Base-by-base conservation (phyloP, 2,888 invertebrate species). In the Pherbina coryleti region DNA sequence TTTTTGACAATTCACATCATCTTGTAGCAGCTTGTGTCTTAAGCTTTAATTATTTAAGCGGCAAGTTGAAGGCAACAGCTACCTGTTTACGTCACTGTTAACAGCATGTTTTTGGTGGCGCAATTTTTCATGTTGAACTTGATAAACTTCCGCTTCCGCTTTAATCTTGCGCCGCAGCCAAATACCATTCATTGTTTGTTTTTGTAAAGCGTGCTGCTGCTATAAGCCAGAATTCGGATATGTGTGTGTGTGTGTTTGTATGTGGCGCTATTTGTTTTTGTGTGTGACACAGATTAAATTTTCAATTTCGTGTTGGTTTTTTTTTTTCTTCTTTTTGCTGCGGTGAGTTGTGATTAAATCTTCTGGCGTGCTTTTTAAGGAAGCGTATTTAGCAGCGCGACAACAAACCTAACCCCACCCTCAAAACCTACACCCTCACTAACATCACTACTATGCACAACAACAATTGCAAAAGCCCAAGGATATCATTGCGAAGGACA, bases 121-220 rank as follows among this genome's bases (percentile, higher is more conserved):
- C 64, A 64, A 64, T 64, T 64, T 28, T 64, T 31, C 64, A 64
- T 64, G 28, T 31, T 64, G 31, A 64, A 64, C 64, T 64, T 31
- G 64, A 64, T 64, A 8, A n/a, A 64, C 31, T 64, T 64, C 64
- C 64, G 64, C 34, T 31, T 31, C 31, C 31, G 64, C n/a, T 64
- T 31, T 25, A 25, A 25, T 64, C n/a, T 64, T 31, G 28, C 7
- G 28, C 34, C 31, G 17, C 64, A 31, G 31, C 34, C 3, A 22
- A 55, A 22, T 14, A 9, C 5, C 22, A 25, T 60, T 28, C 57
- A 60, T 60, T 60, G 57, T 60, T 60, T 28, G 57, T 19, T 28
- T 44, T 11, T 44, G 44, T 11, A 44, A 14, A 44, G 57, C 55
- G 9, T 22, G 57, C 57, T 9, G 11, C 28, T 60, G 57, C 28